Evolutionary conservation across 2,113 vertebrate genomes (phyloP), one percentile per base, ranked within the genome.

Genomic region (Salvelinus alpinus): DNA sequence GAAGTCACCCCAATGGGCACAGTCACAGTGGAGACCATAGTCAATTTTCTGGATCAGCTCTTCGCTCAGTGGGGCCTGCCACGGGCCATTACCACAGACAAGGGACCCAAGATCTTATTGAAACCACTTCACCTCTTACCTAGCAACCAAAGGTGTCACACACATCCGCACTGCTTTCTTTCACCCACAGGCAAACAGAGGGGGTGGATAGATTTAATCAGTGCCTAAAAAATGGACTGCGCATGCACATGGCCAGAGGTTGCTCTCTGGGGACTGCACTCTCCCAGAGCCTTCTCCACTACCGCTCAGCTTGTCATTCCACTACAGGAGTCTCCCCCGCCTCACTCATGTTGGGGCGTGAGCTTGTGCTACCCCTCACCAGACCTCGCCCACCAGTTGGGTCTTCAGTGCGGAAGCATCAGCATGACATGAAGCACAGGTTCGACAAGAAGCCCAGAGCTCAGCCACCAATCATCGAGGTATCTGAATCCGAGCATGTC

Each of bases 151-250:
- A 14, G 54, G 54, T 5, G 74, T 74, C n/a, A 24, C 6, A 0
- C 77, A 70, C 18, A 70, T 74, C 8, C 14, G 38, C 44, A 73
- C 72, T 20, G 57, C 54, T 5, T 70, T 47, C 24, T 64, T 64
- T 27, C n/a, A 78, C 11, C 65, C 65, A 3, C 25, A 64, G 51
- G 66, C 22, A 2, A 78, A 73, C 20, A 9, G 20, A 8, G 60
- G 67, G 2, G 72, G 38, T 65, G 18, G 57, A 74, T 14, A 1
- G 12, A 5, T 14, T 65, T 1, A 73, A 73, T 31, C 76, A 73
- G 48, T 67, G 47, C 9, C 64, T 68, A 18, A 78, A 69, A 18
- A 69, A 69, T 73, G 77, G 27, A 6, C n/a, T 72, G 44, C 38
- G 27, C 54, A 60, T 62, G 8, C 70, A 78, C 31, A 12, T 44